These are phyloP conservation scores for Coelopa pilipes DNA, from an alignment of 2,888 invertebrate genomes.

Conservation along the genomic window DNA sequence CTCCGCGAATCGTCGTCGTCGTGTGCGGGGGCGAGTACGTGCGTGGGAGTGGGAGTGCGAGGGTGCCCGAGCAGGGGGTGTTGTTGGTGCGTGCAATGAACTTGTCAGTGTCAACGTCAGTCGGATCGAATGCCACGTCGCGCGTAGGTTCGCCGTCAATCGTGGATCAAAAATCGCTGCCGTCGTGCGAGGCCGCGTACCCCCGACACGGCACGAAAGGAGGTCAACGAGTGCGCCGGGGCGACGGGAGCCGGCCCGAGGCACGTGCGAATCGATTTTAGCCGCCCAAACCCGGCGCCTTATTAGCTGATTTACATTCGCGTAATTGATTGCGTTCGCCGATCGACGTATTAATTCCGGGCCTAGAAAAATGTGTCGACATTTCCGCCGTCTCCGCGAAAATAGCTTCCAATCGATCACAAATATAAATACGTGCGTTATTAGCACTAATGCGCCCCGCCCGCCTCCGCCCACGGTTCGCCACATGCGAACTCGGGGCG, in stretches of 20 bases:
- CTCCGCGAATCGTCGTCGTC: not conserved
- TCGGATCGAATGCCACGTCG: conserved; percentile 13
- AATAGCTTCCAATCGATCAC: conserved; percentile 59
- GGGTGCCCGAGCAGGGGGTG: not conserved
- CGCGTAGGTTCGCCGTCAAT: conserved; percentile 20
- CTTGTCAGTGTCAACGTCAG: conserved; percentile 57
- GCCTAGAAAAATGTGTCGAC: too few species aligned
- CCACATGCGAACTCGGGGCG: not conserved
- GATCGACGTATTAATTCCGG: too few species aligned
- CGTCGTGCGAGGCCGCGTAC: conserved; percentile 30
- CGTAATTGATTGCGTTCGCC: conserved; percentile 11
- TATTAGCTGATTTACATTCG: conserved; percentile 25
- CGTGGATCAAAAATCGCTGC: conserved; percentile 7
- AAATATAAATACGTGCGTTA: conserved; percentile 57
- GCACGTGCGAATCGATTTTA: too few species aligned
- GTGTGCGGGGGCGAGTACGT: conserved; percentile 2
- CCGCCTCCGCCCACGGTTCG: not conserved
- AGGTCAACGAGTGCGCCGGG: too few species aligned
- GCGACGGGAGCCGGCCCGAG: too few species aligned
- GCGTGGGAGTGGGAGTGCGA: not conserved
- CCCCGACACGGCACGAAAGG: too few species aligned
- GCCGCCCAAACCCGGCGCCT: not conserved
- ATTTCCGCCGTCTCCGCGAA: conserved; percentile 20
- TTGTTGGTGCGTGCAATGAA: conserved; percentile 51
- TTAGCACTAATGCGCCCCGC: conserved; percentile 24